These are phyloP conservation scores for Acronicta psi DNA, from an alignment of 2,888 invertebrate genomes.

Conservation along the genomic window DNA sequence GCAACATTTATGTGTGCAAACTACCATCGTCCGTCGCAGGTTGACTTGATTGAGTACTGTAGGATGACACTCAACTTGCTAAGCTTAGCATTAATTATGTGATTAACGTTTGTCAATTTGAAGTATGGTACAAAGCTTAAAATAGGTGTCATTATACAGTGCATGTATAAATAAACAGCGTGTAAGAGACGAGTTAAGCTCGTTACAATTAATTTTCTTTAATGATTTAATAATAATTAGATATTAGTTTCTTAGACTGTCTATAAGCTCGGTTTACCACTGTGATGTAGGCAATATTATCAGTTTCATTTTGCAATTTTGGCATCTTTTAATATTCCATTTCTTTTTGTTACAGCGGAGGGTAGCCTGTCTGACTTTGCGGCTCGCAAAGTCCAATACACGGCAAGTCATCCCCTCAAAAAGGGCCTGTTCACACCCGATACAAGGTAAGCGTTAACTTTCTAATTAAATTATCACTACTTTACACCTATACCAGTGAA, in stretches of 20 bases:
- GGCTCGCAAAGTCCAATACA: conserved; percentile 93
- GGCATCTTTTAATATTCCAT: conserved; percentile 36
- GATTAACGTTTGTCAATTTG: conserved; percentile 9
- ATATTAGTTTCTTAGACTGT: too few relatives aligned
- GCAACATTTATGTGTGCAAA: too few relatives aligned
- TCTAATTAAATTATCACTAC: conserved; percentile 51
- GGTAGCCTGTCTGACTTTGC: conserved; percentile 97
- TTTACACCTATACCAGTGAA: conserved; percentile 29
- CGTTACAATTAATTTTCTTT: too few relatives aligned
- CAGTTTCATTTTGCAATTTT: too few relatives aligned
- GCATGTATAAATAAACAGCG: too few relatives aligned
- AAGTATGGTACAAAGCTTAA: neutral
- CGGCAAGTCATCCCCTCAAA: conserved; percentile 91
- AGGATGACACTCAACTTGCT: conserved; percentile 12
- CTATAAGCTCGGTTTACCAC: too few relatives aligned
- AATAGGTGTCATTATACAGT: too few relatives aligned
- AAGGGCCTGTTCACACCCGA: conserved; percentile 93
- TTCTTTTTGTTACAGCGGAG: conserved; percentile 93
- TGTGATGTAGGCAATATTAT: too few relatives aligned
- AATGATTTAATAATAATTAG: too few relatives aligned
- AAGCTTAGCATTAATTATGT: conserved; percentile 21
- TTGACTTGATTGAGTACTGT: conserved; percentile 32
- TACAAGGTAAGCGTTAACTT: conserved; percentile 86
- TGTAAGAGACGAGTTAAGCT: too few relatives aligned
- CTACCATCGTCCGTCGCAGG: conserved; percentile 15